These are phyloP conservation scores for Pteropus alecto DNA, from an alignment of 2,113 vertebrate species.

Conservation along the genomic window DNA sequence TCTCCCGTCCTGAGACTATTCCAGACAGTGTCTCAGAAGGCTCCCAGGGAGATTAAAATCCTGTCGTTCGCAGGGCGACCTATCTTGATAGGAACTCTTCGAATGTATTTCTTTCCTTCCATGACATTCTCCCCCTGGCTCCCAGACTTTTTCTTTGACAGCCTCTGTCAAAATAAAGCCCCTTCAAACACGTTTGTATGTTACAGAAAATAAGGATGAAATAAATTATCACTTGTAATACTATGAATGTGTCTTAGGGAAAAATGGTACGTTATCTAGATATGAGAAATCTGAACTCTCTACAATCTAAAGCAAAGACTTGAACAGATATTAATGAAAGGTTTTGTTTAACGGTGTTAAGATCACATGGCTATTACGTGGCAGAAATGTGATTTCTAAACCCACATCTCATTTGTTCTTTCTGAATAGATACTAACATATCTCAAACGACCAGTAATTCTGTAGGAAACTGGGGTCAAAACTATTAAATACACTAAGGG, in stretches of 20 bases:
- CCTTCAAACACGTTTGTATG: not conserved
- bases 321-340: not conserved
- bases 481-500: not conserved
- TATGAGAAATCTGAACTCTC: not conserved
- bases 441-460: not conserved
- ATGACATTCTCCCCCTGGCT: fast-evolving
- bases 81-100: not conserved
- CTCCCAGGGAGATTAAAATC: not conserved
- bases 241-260: not conserved
- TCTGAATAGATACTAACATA: not conserved
- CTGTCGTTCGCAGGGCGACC: fast-evolving
- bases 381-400: not conserved
- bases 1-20: too few species aligned
- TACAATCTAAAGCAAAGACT: not conserved
- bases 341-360: not conserved
- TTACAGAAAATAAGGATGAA: not conserved
- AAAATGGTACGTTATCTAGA: not conserved
- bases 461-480: not conserved
- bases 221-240: not conserved
- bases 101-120: not conserved
- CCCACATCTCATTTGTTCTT: not conserved
- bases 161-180: not conserved
- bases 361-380: not conserved
- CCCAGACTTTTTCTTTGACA: not conserved
- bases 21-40: not conserved